Evolutionary conservation across 2,113 vertebrate genomes (phyloP).

Genomic region (Pachyramphus minor): DNA sequence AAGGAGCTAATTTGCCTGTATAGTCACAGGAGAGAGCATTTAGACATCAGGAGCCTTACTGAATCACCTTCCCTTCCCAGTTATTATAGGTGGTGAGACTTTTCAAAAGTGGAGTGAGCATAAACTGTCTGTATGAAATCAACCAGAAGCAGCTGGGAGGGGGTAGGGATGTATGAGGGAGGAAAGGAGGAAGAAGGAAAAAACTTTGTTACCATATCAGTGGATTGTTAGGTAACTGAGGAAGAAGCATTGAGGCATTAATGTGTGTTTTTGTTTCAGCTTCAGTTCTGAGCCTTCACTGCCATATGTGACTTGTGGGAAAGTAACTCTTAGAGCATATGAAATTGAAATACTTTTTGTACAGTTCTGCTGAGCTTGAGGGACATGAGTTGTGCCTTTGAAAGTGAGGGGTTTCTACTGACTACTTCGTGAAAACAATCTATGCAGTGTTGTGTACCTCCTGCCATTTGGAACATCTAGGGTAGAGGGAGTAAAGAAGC

Average conservation of each 20-base stretch:
- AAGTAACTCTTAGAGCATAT: not conserved
- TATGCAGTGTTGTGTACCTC: not conserved
- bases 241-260: not conserved
- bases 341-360: not conserved
- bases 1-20: not conserved
- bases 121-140: not conserved
- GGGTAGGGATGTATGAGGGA: not conserved
- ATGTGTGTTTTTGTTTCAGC: not conserved
- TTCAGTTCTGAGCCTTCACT: conserved; percentile 2
- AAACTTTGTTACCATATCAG: not conserved
- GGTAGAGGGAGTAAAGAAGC: not conserved
- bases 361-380: not conserved
- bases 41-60: not conserved
- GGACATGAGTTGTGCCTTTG: conserved; percentile 1
- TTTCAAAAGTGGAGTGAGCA: not conserved
- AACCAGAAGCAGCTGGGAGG: not conserved
- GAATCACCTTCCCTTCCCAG: not conserved
- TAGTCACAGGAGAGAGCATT: not conserved
- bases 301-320: not conserved
- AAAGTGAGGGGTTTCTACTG: not conserved
- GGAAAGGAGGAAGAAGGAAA: not conserved
- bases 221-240: not conserved
- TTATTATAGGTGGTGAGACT: not conserved
- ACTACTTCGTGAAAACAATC: not conserved
- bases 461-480: not conserved